phyloP scores from a whole-genome alignment of 2,888 invertebrate species.

The Cryptocephalus moraei region DNA sequence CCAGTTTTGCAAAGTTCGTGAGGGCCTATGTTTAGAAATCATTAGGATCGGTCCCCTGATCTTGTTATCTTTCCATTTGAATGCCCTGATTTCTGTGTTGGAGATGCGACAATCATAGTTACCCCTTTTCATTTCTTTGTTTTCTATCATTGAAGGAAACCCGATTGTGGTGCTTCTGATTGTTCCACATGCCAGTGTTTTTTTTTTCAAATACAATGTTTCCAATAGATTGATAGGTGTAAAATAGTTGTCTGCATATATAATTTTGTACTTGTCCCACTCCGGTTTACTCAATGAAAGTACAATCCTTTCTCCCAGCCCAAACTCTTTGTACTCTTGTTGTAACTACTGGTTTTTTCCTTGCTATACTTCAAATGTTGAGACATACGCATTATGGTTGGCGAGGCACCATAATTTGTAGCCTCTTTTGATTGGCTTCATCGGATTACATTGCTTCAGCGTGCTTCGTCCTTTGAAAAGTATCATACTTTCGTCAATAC shows the following conservation, averaged over 20 bases:
- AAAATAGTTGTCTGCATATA: constrained; percentile 5
- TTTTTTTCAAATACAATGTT: constrained; percentile 7
- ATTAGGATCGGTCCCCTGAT: too few species aligned
- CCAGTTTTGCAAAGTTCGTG: too few species aligned
- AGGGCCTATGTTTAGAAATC: too few species aligned
- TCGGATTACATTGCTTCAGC: constrained; percentile 17
- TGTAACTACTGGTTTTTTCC: constrained; percentile 14
- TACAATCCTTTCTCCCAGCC: constrained; percentile 17
- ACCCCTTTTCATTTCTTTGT: neutral
- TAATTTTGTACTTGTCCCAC: constrained; percentile 2
- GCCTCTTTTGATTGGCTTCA: constrained; percentile 18
- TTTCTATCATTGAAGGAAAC: neutral
- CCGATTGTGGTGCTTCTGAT: constrained; percentile 4
- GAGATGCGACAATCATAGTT: neutral
- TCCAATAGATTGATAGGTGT: constrained; percentile 6
- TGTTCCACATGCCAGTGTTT: constrained; percentile 6
- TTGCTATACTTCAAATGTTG: constrained; percentile 17
- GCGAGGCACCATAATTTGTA: constrained; percentile 15
- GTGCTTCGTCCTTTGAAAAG: constrained; percentile 13
- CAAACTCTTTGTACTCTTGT: constrained; percentile 12
- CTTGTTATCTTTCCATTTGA: too few species aligned
- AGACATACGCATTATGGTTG: constrained; percentile 13
- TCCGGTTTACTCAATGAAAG: constrained; percentile 8
- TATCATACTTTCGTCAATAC: constrained; percentile 13
- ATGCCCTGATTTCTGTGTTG: too few species aligned